Base-by-base conservation (phyloP, 2,888 invertebrate genomes). In the Villa cingulata region DNA sequence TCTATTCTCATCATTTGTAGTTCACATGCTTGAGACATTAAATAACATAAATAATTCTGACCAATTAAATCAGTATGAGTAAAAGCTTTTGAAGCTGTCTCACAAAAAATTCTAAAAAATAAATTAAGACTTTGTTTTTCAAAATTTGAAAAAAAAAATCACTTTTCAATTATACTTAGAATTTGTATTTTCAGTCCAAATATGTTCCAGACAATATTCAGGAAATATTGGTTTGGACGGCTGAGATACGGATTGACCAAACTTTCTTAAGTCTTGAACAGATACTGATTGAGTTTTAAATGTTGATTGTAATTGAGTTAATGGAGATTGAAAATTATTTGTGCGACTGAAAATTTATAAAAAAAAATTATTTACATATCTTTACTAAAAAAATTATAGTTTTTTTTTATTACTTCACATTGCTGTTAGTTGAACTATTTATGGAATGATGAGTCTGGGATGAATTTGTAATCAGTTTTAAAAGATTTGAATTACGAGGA, bases 41-140 rank as follows among this genome's bases (percentile, higher is more conserved):
- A 66, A 62, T 86, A 91, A 60, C 91, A 90, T 14, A 95, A 66
- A 61, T 83, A 92, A 54, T 77, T 79, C 63, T 91, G 88, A 0
- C 86, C 88, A 36, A 88, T 81, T 44, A 91, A 70, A 70, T 95
- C 92, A n/a, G 78, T 79, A 44, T 84, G 83, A 23, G 92, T 66
- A 58, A 95, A 91, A 0, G 85, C 86, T 59, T 84, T 86, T 0
- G 76, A 73, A 7, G 86, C 81, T 51, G 77, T 73, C 52, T 78
- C 76, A 56, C 72, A 57, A 59, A 62, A 61, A 56, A 76, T 71
- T 56, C 76, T 72, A 53, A 60, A 68, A 50, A 32, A 32, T 32
- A 12, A 12, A 1, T 32, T 32, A 32, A 27, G 6, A 9, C 3
- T 7, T 12, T 12, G 12, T 7, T 32, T 32, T 32, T 12, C 9